Evolutionary conservation across 2,888 invertebrate genomes (phyloP), one percentile per base, ranked within the genome.

Genomic region (Cantharis rufa): DNA sequence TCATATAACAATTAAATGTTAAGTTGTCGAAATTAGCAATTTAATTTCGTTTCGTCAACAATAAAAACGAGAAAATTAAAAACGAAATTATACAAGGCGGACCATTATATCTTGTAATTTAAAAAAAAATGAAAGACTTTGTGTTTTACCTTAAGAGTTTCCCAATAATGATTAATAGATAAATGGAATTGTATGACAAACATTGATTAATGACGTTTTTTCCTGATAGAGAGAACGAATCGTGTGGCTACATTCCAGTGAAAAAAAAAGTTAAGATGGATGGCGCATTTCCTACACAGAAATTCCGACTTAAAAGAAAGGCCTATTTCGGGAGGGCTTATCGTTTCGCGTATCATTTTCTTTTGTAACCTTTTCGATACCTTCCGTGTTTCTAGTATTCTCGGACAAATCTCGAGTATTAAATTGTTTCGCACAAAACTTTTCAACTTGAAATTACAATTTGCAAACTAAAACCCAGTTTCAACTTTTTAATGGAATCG

Each of bases 271-370:
- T 73, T 69, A 77, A 77, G 76, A 77, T 77, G 76, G 76, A 77
- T 77, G 76, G 76, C 76, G 76, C 76, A 69, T 77, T 77, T 77
- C 76, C 76, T 77, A 73, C 70, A 73, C 76, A 73, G 76, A 75
- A 75, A 71, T 21, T 32, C 71, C 71, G 75, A 69, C 76, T 72
- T 75, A 77, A 77, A 77, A 77, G 73, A 77, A 77, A 73, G 69
- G 76, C 73, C 76, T 77, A 70, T 77, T 77, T 77, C 73, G 70
- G 73, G 62, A 72, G 68, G 73, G 76, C 76, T 77, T 77, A 77
- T 77, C 76, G 70, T 77, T 77, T 73, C 76, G 73, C 73, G 76
- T 77, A 77, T 77, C 73, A 77, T 73, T 77, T 77, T 77, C 76
- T 77, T 76, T 77, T 72, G 76, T 70, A 61, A 62, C 73, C 61